A percentile compares a stretch with the other conserved stretches of the same genome.
Evolutionary conservation across 2,888 invertebrate species (phyloP).

Genomic region (Drosophila subsilvestris): DNA sequence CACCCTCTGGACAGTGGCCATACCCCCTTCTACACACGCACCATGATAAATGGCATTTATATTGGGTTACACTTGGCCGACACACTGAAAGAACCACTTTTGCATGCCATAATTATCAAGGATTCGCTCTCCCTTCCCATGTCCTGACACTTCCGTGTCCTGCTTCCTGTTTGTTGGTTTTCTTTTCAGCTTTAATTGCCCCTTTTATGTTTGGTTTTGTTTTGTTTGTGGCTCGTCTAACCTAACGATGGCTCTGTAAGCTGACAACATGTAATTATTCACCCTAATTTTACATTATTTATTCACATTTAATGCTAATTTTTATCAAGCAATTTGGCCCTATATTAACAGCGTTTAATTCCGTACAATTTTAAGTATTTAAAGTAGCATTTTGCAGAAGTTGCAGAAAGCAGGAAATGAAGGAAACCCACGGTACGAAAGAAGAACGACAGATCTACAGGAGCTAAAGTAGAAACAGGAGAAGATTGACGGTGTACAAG

Average conservation of each 20-base stretch:
- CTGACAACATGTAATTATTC: conserved; percentile 74
- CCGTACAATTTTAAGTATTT: neutral
- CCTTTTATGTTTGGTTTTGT: conserved; percentile 17
- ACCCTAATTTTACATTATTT: conserved; percentile 74
- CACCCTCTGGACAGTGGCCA: neutral
- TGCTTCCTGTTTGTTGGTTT: conserved; percentile 15
- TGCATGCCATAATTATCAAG: conserved; percentile 52
- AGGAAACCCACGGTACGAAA: too few species aligned
- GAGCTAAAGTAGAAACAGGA: too few species aligned
- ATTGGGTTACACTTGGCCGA: conserved; percentile 73
- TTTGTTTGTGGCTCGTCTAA: too few species aligned
- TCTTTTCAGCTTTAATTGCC: conserved; percentile 41
- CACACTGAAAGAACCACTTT: conserved; percentile 56
- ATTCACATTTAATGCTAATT: conserved; percentile 71
- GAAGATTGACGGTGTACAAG: too few species aligned
- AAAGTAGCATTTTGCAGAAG: neutral
- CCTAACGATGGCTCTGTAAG: conserved; percentile 37
- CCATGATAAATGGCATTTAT: conserved; percentile 78
- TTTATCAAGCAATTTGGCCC: conserved; percentile 6
- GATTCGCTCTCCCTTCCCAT: neutral
- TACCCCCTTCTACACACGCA: conserved; percentile 26
- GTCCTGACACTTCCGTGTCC: neutral
- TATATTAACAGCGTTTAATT: neutral
- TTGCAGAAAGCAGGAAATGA: too few species aligned
- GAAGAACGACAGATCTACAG: neutral